Base-by-base conservation (phyloP, 2,113 vertebrate genomes). In the Passer domesticus region DNA sequence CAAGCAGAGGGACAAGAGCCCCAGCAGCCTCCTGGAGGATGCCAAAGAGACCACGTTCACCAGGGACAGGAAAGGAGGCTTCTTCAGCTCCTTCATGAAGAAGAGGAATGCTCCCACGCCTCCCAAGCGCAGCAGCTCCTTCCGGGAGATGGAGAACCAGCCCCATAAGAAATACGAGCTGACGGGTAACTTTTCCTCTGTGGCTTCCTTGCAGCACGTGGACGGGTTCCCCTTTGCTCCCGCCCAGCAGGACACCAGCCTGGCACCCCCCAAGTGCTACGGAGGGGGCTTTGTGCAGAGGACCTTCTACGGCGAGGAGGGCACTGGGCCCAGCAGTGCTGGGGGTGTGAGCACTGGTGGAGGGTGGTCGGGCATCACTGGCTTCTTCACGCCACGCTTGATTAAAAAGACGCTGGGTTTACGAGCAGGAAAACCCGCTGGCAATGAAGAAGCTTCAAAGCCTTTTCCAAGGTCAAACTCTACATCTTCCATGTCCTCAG, bases 71-170 rank as follows among this genome's bases (percentile, higher is more conserved):
- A 99, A 99, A 94, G 98, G 99, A 10, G 99, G 99, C 94, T 99
- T 99, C 98, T 99, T 99, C 97, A 99, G 99, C 97, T 99, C 99
- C 53, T 99, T 99, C 87, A 99, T 99, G 97, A 99, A 98, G 97
- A 99, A 99, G 97, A 99, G 99, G 94, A 99, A 98, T 8, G 99
- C 99, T 58, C 99, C 99, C 23, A 99, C 98, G 1, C 99, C 99
- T 17, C 99, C 99, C 39, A 99, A 99, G 93, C 99, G 99, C 95
- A 99, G 99, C 98, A 99, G 99, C 79, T 99, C 99, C 78, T 99
- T 99, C 96, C 98, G 99, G 50, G 99, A 99, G 96, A 99, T 99
- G 99, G 99, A 99, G 96, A 99, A 99, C 13, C 99, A 99, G 90
- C 98, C 99, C 78, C 99, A 99, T 86, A 99, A 99, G 95, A 99